Percentiles rank a stretch among this genome's conserved stretches.
Conservation (phyloP, 2,888 invertebrate species). For the Perithous albicinctus region DNA sequence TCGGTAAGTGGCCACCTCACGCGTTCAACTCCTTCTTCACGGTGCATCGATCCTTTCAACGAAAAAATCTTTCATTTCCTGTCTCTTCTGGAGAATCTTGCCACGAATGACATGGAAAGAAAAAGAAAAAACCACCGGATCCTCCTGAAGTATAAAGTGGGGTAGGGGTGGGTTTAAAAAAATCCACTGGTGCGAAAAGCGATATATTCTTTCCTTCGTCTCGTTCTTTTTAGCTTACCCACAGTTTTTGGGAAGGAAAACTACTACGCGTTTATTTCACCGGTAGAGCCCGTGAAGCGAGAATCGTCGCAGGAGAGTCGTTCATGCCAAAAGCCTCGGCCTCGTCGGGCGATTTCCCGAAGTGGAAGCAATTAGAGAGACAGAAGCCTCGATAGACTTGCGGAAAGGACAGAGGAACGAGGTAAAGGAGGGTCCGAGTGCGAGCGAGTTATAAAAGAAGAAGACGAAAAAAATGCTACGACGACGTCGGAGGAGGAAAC, state of each 20-base stretch:
- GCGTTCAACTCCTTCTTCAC: slow-evolving; percentile 32
- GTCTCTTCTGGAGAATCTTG: background rate
- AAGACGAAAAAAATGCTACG: slow-evolving; percentile 18
- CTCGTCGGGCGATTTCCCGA: slow-evolving; percentile 61
- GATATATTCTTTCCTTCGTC: slow-evolving; percentile 26
- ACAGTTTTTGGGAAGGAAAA: slow-evolving; percentile 36
- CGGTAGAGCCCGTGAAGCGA: slow-evolving; percentile 48
- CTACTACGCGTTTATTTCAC: slow-evolving; percentile 34
- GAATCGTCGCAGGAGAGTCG: slow-evolving; percentile 52
- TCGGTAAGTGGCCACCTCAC: slow-evolving; percentile 12
- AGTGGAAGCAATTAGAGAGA: slow-evolving; percentile 66
- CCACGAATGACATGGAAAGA: background rate
- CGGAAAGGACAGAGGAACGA: slow-evolving; percentile 43
- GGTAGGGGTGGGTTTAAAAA: too few relatives aligned
- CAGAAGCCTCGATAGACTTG: slow-evolving; percentile 42
- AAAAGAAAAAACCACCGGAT: slow-evolving; percentile 2
- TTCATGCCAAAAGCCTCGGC: slow-evolving; percentile 62
- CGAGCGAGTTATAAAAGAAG: slow-evolving; percentile 28
- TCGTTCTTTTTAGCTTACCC: background rate
- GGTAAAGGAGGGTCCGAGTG: slow-evolving; percentile 50
- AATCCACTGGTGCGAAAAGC: slow-evolving; percentile 18
- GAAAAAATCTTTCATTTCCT: background rate
- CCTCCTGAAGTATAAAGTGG: background rate
- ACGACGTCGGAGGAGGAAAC: slow-evolving; percentile 67
- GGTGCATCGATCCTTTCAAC: background rate